Percentiles rank a stretch among this genome's conserved stretches.
phyloP scores from a whole-genome alignment of 2,888 invertebrate species.

The Andrena bucephala region DNA sequence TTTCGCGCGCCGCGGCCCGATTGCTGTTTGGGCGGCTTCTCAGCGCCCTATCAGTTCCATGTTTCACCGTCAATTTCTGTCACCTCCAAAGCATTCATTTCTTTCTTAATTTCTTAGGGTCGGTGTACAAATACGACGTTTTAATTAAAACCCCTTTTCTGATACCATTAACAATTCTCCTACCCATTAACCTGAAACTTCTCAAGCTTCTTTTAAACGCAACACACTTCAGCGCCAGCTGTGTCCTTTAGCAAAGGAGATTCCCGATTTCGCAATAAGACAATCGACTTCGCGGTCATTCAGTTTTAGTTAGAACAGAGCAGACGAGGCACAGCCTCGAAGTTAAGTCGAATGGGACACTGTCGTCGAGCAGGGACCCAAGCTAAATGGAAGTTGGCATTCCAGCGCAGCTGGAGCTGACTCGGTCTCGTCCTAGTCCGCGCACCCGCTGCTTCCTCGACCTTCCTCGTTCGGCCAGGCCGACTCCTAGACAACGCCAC shows the following conservation, averaged over 20 bases:
- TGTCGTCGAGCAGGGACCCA: constrained; percentile 63
- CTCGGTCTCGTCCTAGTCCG: constrained; percentile 58
- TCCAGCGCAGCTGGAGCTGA: constrained; percentile 73
- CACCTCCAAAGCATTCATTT: neutral
- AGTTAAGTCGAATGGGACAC: constrained; percentile 41
- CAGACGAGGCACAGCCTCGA: neutral
- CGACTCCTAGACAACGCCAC: constrained; percentile 72
- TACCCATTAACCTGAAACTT: no score
- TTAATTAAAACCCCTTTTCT: no score
- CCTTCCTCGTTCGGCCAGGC: constrained; percentile 41
- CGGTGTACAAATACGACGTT: no score
- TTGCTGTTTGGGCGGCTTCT: neutral
- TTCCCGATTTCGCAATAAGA: no score
- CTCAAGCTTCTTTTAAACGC: no score
- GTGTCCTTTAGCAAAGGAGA: no score
- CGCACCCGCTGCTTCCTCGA: constrained; percentile 56
- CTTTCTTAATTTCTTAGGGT: neutral
- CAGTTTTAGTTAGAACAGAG: constrained; percentile 10
- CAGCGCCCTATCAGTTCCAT: neutral
- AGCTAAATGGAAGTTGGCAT: constrained; percentile 72
- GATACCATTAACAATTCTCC: no score
- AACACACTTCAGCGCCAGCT: no score
- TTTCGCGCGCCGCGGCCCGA: constrained; percentile 26
- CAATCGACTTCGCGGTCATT: neutral
- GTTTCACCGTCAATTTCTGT: neutral